These are phyloP conservation scores for Didymodactylos carnosus DNA, from an alignment of 2,888 invertebrate species.

Conservation along the genomic window DNA sequence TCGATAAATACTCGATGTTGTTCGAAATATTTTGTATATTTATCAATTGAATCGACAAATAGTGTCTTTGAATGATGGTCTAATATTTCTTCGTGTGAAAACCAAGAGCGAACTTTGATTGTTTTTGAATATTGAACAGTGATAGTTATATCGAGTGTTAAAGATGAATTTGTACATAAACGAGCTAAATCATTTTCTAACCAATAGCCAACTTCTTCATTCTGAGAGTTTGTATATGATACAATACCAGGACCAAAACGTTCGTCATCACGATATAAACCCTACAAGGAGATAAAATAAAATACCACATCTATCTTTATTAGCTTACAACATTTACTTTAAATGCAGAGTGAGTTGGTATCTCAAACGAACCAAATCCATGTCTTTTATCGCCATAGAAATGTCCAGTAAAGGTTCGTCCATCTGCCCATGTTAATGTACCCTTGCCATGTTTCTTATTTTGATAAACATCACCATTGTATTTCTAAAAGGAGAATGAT, in stretches of 20 bases:
- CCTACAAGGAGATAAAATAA: constrained; percentile 19
- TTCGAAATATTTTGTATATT: no score
- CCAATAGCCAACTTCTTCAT: constrained; percentile 32
- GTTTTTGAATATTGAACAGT: not conserved
- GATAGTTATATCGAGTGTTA: not conserved
- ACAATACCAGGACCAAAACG: constrained; percentile 30
- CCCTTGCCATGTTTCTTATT: constrained; percentile 32
- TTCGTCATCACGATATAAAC: constrained; percentile 29
- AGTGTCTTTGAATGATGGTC: no score
- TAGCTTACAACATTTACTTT: constrained; percentile 22
- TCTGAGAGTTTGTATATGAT: constrained; percentile 24
- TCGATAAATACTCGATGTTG: no score
- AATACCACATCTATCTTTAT: not conserved
- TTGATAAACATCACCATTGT: constrained; percentile 26
- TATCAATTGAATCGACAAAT: no score
- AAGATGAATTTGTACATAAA: constrained; percentile 17
- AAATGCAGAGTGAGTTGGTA: constrained; percentile 26
- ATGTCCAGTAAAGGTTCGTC: constrained; percentile 24
- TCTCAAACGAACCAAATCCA: constrained; percentile 28
- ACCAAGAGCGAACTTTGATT: not conserved
- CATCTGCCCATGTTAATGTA: constrained; percentile 28
- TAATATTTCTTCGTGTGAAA: not conserved
- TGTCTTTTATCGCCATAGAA: constrained; percentile 33
- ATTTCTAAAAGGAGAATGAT: constrained; percentile 19
- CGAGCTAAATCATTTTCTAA: constrained; percentile 26